Evolutionary conservation across 2,888 invertebrate genomes (phyloP), one percentile per base, ranked within the genome.

Genomic region (Amphipyra tragopoginis): DNA sequence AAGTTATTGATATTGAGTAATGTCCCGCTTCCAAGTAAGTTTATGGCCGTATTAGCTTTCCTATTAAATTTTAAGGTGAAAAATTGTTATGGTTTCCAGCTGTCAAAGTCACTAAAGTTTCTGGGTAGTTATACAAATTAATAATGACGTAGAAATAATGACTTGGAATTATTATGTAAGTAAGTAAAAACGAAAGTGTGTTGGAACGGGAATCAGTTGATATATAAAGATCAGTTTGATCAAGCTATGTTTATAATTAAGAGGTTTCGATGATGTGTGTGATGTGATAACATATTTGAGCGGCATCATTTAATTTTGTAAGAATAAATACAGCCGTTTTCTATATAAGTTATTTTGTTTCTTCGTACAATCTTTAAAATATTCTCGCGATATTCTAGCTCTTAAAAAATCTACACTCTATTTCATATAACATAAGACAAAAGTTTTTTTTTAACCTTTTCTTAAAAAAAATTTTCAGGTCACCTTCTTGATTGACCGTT

Each of bases 1-100:
- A 80, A 79, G 79, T 78, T 80, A 79, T 78, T 78, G 79, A 80
- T 80, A 80, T 79, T 80, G 81, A 80, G 80, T 78, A 79, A 80
- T 79, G 72, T 80, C 70, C 66, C 73, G 72, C 66, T 77, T 61
- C 52, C 50, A 58, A 59, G 60, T 54, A 71, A 62, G 54, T 79
- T 79, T 80, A 79, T 79, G 79, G 79, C 44, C 67, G 52, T 75
- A 78, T 80, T 80, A 75, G 51, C 48, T 80, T 79, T 64, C 78
- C 67, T 77, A 75, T 77, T 75, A 72, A 72, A 74, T 57, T 77
- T 71, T 67, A 48, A 68, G 50, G 65, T 79, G 77, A 79, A 77
- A 79, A 77, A 77, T 77, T 77, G 77, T 77, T 77, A 79, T 77
- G 75, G 80, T 77, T 74, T 57, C 8, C 39, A 26, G 45, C 74